Evolutionary conservation across 2,113 vertebrate genomes (phyloP).

Genomic region (Antechinus stuartii): DNA sequence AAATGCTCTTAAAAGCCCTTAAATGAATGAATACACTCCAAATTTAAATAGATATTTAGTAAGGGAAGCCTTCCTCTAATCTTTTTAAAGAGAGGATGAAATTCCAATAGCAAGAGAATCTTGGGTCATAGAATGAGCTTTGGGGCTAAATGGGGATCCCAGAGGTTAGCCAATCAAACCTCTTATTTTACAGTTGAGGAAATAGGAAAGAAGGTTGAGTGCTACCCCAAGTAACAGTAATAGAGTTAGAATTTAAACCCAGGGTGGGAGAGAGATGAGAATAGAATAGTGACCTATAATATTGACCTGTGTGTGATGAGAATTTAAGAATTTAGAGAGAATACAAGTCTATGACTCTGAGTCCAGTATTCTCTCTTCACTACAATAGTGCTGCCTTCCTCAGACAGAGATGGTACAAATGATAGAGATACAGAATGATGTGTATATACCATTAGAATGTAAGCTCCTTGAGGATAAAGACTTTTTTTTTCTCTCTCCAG

Average conservation of each 20-base stretch:
- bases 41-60: not conserved
- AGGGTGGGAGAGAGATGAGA: not conserved
- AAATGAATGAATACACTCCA: not conserved
- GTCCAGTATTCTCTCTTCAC: not conserved
- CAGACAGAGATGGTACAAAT: not conserved
- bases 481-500: not conserved
- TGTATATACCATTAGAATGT: not conserved
- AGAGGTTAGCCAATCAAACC: not conserved
- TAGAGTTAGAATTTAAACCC: not conserved
- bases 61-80: not conserved
- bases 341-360: not conserved
- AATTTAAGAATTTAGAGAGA: not conserved
- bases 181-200: not conserved
- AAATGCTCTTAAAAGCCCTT: not conserved
- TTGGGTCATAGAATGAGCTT: not conserved
- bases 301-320: not conserved
- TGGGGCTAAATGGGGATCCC: not conserved
- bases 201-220: not conserved
- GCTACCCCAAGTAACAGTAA: not conserved
- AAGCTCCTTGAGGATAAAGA: not conserved
- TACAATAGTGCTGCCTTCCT: not conserved
- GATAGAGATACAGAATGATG: not conserved
- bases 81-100: not conserved
- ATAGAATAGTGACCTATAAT: not conserved
- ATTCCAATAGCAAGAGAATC: not conserved